phyloP scores from a whole-genome alignment of 2,888 invertebrate genomes.

The Hipparchia sbordonii region DNA sequence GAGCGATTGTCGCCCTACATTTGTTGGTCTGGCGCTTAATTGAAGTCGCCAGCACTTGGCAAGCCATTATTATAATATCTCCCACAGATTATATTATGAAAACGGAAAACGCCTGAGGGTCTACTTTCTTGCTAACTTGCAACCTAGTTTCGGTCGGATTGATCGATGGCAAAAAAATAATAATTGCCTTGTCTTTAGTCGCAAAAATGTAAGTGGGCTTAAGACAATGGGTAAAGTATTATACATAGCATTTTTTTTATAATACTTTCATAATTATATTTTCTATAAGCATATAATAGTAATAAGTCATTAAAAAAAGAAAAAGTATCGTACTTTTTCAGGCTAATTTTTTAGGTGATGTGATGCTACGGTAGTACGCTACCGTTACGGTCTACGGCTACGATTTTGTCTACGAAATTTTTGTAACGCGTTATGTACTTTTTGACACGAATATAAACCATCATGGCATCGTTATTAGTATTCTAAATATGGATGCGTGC shows the following conservation, averaged over 20 bases:
- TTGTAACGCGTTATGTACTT: not conserved
- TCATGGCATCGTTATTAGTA: too few relatives aligned
- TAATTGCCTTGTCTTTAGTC: conserved; percentile 39
- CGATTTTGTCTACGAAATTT: conserved; percentile 10
- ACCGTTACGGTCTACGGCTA: conserved; percentile 5
- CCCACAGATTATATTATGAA: conserved; percentile 67
- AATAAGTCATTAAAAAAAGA: not conserved
- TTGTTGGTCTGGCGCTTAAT: conserved; percentile 60
- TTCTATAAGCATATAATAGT: not conserved
- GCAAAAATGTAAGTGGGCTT: conserved; percentile 7
- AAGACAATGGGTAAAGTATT: conserved; percentile 10
- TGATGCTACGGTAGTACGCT: not conserved
- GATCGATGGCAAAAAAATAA: conserved; percentile 53
- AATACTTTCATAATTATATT: not conserved
- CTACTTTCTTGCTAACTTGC: conserved; percentile 67
- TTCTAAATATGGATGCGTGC: not conserved
- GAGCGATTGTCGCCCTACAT: conserved; percentile 54
- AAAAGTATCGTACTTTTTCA: not conserved
- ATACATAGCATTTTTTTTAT: not conserved
- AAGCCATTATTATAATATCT: conserved; percentile 68
- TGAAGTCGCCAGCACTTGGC: conserved; percentile 63
- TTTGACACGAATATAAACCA: too few relatives aligned
- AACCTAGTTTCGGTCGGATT: conserved; percentile 62
- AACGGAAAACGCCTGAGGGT: conserved; percentile 77
- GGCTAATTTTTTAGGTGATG: not conserved